Base-by-base conservation (phyloP, 2,888 invertebrate genomes). In the Acrobasis consociella region DNA sequence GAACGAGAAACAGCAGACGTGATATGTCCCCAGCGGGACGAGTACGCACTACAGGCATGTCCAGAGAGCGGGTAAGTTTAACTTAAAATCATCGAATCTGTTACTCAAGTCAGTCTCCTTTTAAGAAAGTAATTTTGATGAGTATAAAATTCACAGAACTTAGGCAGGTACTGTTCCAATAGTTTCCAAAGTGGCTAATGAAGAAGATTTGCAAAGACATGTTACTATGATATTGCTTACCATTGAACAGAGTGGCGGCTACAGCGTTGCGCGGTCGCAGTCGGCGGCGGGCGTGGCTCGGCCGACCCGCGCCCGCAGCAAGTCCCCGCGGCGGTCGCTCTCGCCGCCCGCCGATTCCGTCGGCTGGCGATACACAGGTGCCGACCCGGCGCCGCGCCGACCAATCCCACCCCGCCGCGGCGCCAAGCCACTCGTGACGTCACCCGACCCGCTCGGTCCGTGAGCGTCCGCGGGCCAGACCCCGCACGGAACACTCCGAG, bases 1-100 rank as follows among this genome's bases (percentile, higher is more conserved):
- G 95, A 73, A 94, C 95, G 73, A 94, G 96, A 80, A 94, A 95
- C 77, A 97, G 96, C 73, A 94, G 97, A 75, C 94, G 97, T 76
- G 97, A 97, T 83, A 96, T 97, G 94, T 97, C 97, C 65, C 96
- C 96, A 60, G 95, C 96, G 70, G 95, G 95, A 70, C 93, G 96
- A 71, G 95, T 95, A 77, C 91, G 95, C 74, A 93, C 95, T 63
- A 93, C 95, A 67, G 94, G 95, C 74, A 94, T 95, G 94, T 91
- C 93, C 55, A 92, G 95, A 86, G 94, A 95, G 68, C 78, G 89
- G 70, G 91, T 91, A 70, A 81, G 89, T 71, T 5, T 31, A 31
- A 2, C 22, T 22, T 22, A 22, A 22, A 31, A 31, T 31, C 31
- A 7, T 31, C 8, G 31, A 8, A 31, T 31, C 31, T 31, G 31